Base-by-base conservation (phyloP, 2,797 vertebrate species). In the Arremon aurantiirostris region DNA sequence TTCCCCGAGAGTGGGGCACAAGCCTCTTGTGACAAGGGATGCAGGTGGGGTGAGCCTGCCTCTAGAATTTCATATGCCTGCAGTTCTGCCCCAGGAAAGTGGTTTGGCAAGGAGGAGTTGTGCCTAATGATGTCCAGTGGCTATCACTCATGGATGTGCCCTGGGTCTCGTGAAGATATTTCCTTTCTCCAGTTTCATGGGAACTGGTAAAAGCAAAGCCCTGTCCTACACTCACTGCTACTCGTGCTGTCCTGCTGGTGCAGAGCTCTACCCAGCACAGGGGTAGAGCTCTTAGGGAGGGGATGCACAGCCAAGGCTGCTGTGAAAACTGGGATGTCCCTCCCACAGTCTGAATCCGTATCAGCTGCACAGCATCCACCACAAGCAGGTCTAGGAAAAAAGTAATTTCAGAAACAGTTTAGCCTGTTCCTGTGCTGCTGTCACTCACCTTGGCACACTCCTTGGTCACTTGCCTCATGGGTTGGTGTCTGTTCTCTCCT, bases 201-300 rank as follows among this genome's bases (percentile, higher is more conserved):
- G 24, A 63, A 73, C 14, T 22, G 24, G 26, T 34, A 8, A 80
- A 84, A 68, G 27, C 39, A 92, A 64, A 82, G 13, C 66, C 32
- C 52, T 69, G 34, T 60, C 37, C 59, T 61, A 9, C 0, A 1
- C 61, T 68, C 2, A 2, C 26, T 41, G 18, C 27, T 44, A 12
- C 23, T 49, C 0, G 0, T 2, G 6, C 21, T 14, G 3, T 68
- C 41, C 22, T 81, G 34, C n/a, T 13, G 11, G 34, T 15, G 59
- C 24, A 53, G 9, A 50, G 14, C 1, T 2, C 32, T 55, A 5
- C 20, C n/a, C 17, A 22, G 39, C 53, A 22, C 32, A 55, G 32
- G 32, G 21, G n/a, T 7, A 34, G 53, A 56, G n/a, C 53, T 56
- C 18, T 4, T 27, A 5, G 42, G 39, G 30, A 77, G 8, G 8